These are phyloP conservation scores for Pocillopora verrucosa DNA, from an alignment of 64 coral and sea anemone genomes.

Conservation along the genomic window DNA sequence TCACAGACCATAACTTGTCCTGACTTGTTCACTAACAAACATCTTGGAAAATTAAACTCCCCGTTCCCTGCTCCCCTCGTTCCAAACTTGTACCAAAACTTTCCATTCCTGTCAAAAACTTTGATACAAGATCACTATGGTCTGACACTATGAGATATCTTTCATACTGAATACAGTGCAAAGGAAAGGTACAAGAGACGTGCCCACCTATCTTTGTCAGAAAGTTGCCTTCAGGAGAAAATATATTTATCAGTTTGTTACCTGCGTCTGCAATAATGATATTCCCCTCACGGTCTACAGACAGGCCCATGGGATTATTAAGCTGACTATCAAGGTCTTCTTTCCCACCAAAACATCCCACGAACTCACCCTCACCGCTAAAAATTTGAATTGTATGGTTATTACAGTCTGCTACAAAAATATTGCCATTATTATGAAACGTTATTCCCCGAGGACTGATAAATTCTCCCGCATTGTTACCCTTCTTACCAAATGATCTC, in stretches of 20 bases:
- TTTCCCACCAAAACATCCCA: not conserved
- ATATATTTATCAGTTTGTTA: constrained; percentile 52
- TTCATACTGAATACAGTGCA: constrained; percentile 36
- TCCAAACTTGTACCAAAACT: constrained; percentile 36
- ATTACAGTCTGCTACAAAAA: not conserved
- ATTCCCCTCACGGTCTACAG: constrained; percentile 45
- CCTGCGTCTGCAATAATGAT: constrained; percentile 48
- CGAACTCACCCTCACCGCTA: not conserved
- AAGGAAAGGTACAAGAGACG: constrained; percentile 4
- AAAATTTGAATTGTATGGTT: not conserved
- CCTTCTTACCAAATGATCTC: not conserved
- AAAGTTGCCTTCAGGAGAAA: constrained; percentile 43
- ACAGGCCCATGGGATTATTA: constrained; percentile 24
- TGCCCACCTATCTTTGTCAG: constrained; percentile 2
- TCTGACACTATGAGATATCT: constrained; percentile 45
- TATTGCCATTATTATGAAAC: not conserved
- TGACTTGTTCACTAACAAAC: constrained; percentile 45
- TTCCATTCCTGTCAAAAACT: constrained; percentile 39
- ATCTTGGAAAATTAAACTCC: constrained; percentile 38
- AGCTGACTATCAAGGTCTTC: constrained; percentile 22
- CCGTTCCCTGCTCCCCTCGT: constrained; percentile 12
- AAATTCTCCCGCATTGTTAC: not conserved
- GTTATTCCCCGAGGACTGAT: not conserved
- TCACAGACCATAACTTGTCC: constrained; percentile 59
- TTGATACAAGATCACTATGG: constrained; percentile 26